These are phyloP conservation scores for Pleuronectes platessa DNA, from an alignment of 2,113 vertebrate species.

Conservation along the genomic window DNA sequence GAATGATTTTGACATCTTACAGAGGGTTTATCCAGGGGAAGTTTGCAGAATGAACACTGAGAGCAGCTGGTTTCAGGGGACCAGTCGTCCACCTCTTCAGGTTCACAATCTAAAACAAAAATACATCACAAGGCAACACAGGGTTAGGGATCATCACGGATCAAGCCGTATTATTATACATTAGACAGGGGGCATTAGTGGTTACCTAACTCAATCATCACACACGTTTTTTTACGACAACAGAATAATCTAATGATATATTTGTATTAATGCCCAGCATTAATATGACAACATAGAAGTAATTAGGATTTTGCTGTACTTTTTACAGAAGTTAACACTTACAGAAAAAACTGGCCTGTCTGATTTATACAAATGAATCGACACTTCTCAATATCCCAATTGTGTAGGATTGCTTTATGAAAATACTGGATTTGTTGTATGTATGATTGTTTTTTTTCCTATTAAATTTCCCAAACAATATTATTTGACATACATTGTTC, in stretches of 20 bases:
- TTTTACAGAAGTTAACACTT: too few species aligned
- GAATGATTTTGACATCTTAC: slow-evolving; percentile 80
- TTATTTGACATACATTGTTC: too few species aligned
- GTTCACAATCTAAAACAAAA: slow-evolving; percentile 93
- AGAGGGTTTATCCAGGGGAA: slow-evolving; percentile 93
- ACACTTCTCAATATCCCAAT: too few species aligned
- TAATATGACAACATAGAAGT: too few species aligned
- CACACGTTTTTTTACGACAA: not conserved
- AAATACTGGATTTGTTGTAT: too few species aligned
- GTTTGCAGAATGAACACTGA: slow-evolving; percentile 90
- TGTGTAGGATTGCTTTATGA: too few species aligned
- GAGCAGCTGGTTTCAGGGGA: slow-evolving; percentile 92
- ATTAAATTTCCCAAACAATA: too few species aligned
- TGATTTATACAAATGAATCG: too few species aligned
- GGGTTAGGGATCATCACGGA: not conserved
- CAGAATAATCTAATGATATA: not conserved
- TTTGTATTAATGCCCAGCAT: too few species aligned
- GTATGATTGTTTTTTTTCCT: too few species aligned
- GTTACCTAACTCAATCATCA: slow-evolving; percentile 2
- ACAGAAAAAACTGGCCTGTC: too few species aligned
- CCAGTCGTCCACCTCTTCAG: slow-evolving; percentile 96
- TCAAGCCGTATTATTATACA: not conserved
- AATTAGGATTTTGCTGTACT: too few species aligned
- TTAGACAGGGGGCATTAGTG: not conserved
- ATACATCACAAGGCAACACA: slow-evolving; percentile 2